Evolutionary conservation across 2,888 invertebrate genomes (phyloP), one percentile per base, ranked within the genome.

Genomic region (Sarcophaga rosellei): DNA sequence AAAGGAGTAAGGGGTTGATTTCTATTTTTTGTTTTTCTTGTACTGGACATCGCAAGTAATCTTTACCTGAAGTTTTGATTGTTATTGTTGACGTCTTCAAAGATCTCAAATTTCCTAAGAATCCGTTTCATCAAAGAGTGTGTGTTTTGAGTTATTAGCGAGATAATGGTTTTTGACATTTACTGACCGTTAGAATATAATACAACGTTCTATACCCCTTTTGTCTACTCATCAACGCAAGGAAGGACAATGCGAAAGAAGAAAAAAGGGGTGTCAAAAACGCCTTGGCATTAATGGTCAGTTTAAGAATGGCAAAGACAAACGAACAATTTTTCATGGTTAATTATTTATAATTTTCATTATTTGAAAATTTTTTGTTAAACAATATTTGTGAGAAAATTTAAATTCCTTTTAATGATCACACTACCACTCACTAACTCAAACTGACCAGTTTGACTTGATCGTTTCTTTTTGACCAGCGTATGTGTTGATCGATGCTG

Each of bases 61-160:
- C 17, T 73, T 84, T 89, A 90, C 89, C 91, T 90, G 88, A 88
- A 89, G 89, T 76, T 81, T 75, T 88, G 87, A 79, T 75, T 76
- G n/a, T 70, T 17, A 59, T 84, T 83, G 35, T 73, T 76, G 23
- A 62, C 63, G 78, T 76, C 79, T 84, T 84, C 65, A 70, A 76
- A 84, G 59, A 83, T 81, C 85, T 88, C 88, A 88, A 88, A 87
- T 89, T 88, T 88, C 87, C 72, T 69, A 87, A 85, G 78, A 77
- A 77, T 80, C 80, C 74, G 82, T 88, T 88, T 88, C 88, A 84
- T 88, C 86, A 86, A 88, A 89, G 53, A 53, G 89, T 90, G 92
- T 92, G 92, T 92, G 92, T 92, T 92, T 92, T 91, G 89, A 90
- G 90, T 91, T 91, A 92, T 92, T 92, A 92, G 91, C 88, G 88